Base-by-base conservation (phyloP, 64 coral and sea anemone genomes). In the Dendronephthya gigantea region DNA sequence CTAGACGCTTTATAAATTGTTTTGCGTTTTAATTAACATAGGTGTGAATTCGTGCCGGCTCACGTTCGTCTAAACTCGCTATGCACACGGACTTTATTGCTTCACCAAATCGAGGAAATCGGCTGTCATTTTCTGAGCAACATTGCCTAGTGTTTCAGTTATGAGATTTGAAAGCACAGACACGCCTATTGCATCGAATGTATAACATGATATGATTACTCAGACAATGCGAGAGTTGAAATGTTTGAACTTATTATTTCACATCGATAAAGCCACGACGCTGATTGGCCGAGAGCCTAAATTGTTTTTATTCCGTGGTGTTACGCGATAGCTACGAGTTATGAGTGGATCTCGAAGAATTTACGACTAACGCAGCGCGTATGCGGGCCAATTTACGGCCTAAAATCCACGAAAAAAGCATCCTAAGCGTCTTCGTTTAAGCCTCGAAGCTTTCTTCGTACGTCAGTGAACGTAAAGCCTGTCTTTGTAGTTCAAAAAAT, bases 171-270 rank as follows among this genome's bases (percentile, higher is more conserved):
- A 93, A 98, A 93, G 83, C 86, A 47, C 74, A 82, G 95, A 93
- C 95, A 98, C 95, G 95, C 95, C 95, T 79, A 33, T 79, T 34
- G 89, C 95, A 93, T 88, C 58, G 85, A 58, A 87, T 93, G 91
- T 91, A 84, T 89, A 91, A 91, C 89, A 86, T 90, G 85, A 89
- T 89, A 89, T 93, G 95, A 98, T 98, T 84, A 90, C 45, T 87
- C 81, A 98, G 84, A 98, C 95, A 98, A 98, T 93, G 36, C 25
- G 83, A 88, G 88, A 87, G 89, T 91, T 92, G 95, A 93, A 98
- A 90, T 98, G 95, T 98, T 98, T 98, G 93, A 89, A 93, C 92
- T 93, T 84, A 98, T 98, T 98, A 98, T 98, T 98, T 98, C 85
- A 89, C 85, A 84, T 98, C 76, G 89, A 83, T 88, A 88, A 89